Base-by-base conservation (phyloP, 2,888 invertebrate genomes). In the Tipula helvola region DNA sequence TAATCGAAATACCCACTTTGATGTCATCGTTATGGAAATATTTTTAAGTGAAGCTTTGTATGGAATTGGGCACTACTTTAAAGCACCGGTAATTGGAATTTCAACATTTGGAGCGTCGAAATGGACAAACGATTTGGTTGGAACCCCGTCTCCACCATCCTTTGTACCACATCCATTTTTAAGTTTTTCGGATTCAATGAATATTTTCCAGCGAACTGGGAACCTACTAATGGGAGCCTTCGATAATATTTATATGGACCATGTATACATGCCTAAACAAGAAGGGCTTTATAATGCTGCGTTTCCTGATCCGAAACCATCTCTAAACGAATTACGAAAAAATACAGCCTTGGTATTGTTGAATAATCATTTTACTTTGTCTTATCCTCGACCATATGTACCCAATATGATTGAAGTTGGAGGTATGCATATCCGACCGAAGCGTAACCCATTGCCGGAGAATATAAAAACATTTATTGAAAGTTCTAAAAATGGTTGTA, bases 361-460 rank as follows among this genome's bases (percentile, higher is more conserved):
- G 0, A 92, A 92, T 87, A 89, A 89, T 18, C 92, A 92, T 87
- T 90, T 90, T 16, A 90, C 90, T 0, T 88, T 91, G 5, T 88
- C 91, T 5, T 89, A 90, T 39, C 90, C 88, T 85, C 89, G 91
- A 0, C 91, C 92, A 2, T 90, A 91, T 87, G 88, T 90, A 1
- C 90, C 91, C n/a, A 91, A 91, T 88, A 91, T 91, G 89, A 90
- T 91, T 52, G 91, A 91, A 87, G 90, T 91, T 8, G 91, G 91
- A 0, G 91, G 91, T 39, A 89, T 91, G 89, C 91, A 91, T 86
- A 90, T 91, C 13, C 90, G 91, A 87, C 89, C 89, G 0, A 88
- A 89, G 18, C 88, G 88, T 1, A 89, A 89, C 10, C 89, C 90
- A 0, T 87, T 91, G 84, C 91, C 91, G 0, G 87, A 89, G 88